Evolutionary conservation across 2,113 vertebrate species (phyloP).

Genomic region (Smithornis capensis): DNA sequence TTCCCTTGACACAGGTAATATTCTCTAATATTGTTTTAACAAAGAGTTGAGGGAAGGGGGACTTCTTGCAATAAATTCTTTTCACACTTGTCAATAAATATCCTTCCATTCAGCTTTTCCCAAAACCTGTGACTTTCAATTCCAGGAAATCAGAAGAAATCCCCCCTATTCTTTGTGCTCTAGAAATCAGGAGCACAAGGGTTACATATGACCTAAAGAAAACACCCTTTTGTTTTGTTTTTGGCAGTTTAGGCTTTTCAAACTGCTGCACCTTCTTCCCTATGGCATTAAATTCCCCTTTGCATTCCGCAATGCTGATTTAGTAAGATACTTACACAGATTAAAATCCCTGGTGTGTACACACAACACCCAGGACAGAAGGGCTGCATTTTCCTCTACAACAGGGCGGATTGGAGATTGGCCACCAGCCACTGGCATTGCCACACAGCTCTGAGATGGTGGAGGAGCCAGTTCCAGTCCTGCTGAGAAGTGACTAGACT

Average conservation of each 20-base stretch:
- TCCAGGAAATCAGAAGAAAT: not conserved
- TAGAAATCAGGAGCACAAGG: not conserved
- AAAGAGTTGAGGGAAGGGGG: not conserved
- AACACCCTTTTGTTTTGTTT: not conserved
- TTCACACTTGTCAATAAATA: not conserved
- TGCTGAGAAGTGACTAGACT: not conserved
- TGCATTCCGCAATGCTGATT: not conserved
- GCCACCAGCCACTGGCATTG: not conserved
- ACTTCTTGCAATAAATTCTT: not conserved
- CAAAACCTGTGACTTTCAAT: not conserved
- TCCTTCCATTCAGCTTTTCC: not conserved
- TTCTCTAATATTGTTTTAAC: not conserved
- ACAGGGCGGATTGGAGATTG: rapidly evolving
- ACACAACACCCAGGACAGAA: not conserved
- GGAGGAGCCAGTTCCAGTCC: not conserved
- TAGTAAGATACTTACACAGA: not conserved
- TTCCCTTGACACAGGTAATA: not conserved
- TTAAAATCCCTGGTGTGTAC: not conserved
- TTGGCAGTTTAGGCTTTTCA: not conserved
- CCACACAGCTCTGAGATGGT: not conserved
- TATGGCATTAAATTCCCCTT: slow-evolving; percentile 3
- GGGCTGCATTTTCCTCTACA: not conserved
- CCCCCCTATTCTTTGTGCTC: not conserved
- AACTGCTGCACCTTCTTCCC: not conserved
- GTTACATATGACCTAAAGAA: not conserved